Percentiles rank a stretch among this genome's conserved stretches.
phyloP scores from a whole-genome alignment of 2,888 invertebrate genomes.

The Criorhina ranunculi region DNA sequence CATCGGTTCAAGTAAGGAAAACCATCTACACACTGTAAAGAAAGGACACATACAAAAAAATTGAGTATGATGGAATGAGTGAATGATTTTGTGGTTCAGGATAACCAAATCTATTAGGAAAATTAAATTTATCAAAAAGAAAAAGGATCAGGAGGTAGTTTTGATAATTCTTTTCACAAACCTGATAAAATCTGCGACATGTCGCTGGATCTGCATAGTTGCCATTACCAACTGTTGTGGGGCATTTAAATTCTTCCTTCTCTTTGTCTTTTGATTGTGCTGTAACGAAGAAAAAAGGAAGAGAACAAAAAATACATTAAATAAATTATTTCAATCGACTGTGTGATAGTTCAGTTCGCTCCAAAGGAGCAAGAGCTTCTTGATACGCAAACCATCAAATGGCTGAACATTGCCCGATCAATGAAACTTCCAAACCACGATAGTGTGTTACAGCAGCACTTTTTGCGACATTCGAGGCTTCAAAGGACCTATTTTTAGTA shows the following conservation, averaged over 20 bases:
- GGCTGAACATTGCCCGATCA: too few species aligned
- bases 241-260: constrained; percentile 90
- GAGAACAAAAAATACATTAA: constrained; percentile 23
- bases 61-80: constrained; percentile 15
- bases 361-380: too few species aligned
- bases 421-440: too few species aligned
- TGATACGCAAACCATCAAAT: too few species aligned
- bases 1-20: constrained; percentile 94
- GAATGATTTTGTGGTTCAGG: constrained; percentile 32
- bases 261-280: constrained; percentile 82
- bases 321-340: constrained; percentile 3
- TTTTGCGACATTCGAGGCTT: too few species aligned
- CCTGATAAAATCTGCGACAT: constrained; percentile 95
- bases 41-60: background rate
- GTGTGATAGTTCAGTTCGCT: too few species aligned
- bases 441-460: too few species aligned
- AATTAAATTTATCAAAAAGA: constrained; percentile 45
- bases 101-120: constrained; percentile 58
- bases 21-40: constrained; percentile 92
- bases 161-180: constrained; percentile 80
- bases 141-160: background rate
- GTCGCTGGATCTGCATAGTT: constrained; percentile 95
- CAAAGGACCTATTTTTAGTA: too few species aligned
- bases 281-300: constrained; percentile 70
- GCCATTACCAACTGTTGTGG: constrained; percentile 93